A percentile compares a stretch with the other conserved stretches of the same genome.
Evolutionary conservation across 2,888 invertebrate genomes (phyloP).

Genomic region (Latheticus oryzae): DNA sequence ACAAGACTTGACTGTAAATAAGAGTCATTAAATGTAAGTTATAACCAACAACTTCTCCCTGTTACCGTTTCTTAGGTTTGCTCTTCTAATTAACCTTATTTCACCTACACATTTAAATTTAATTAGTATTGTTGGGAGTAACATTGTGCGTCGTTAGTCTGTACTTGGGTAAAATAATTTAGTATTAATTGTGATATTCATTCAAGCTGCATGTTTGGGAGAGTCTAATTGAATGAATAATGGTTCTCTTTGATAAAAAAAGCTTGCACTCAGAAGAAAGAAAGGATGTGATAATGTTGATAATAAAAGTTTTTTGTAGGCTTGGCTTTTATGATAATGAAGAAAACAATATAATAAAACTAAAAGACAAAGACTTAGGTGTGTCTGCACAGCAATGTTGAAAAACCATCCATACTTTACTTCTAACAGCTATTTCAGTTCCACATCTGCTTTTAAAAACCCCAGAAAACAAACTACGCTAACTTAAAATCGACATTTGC

Average conservation of each 20-base stretch:
- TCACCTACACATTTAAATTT: conserved; percentile 42
- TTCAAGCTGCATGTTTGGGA: conserved; percentile 19
- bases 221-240: conserved; percentile 25
- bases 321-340: too few relatives aligned
- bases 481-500: conserved; percentile 7
- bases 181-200: conserved; percentile 37
- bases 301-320: too few relatives aligned
- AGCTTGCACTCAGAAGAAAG: conserved; percentile 3
- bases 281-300: too few relatives aligned
- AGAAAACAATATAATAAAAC: too few relatives aligned
- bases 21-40: conserved; percentile 39
- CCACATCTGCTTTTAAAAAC: neutral
- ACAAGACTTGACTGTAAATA: conserved; percentile 29
- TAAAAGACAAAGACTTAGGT: too few relatives aligned
- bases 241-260: conserved; percentile 3
- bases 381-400: too few relatives aligned
- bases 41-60: conserved; percentile 38
- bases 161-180: conserved; percentile 28
- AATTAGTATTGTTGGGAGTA: conserved; percentile 38
- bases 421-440: too few relatives aligned
- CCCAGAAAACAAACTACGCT: neutral
- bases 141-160: conserved; percentile 6
- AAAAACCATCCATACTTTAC: too few relatives aligned
- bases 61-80: conserved; percentile 33
- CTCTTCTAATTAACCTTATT: conserved; percentile 40